Base-by-base conservation (phyloP, 2,888 invertebrate genomes). In the Cosmopolites sordidus region DNA sequence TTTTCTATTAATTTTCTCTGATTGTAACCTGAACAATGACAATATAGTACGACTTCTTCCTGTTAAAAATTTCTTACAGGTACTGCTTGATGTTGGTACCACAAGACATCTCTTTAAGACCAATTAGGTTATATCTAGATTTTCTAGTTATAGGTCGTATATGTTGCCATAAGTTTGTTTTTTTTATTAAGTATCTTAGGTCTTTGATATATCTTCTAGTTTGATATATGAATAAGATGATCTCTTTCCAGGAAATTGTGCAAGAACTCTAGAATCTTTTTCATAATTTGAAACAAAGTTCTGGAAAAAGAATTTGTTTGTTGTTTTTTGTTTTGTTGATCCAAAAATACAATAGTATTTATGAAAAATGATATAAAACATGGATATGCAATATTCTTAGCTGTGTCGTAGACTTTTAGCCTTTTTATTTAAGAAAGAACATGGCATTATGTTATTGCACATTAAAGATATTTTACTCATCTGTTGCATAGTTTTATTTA, bases 41-140 rank as follows among this genome's bases (percentile, higher is more conserved):
- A 54, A 54, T 54, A 54, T 54, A 54, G 54, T 54, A 54, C 49
- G 48, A 45, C 49, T 51, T 51, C 49, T 49, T 54, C 49, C 49
- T 41, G 48, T 48, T 48, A 22, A 48, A 43, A 15, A 6, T 22
- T 45, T 39, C 30, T 16, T 45, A 16, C 22, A 40, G 18, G 33
- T 33, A 12, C 22, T 22, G 33, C 33, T 40, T 22, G 51, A 37
- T 17, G 30, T 29, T 45, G 12, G n/a, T n/a, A 43, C 48, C 16
- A 49, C 17, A 44, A 46, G 49, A 48, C 48, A 54, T 54, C 54
- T 54, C 54, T 43, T 48, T 40, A 54, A 54, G 54, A 54, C 54
- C 54, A 54, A 54, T 41, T 54, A 54, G 54, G 48, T 54, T 48
- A 52, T 52, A 43, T 52, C 16, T 52, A 52, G 52, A 48, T 37